phyloP scores from a whole-genome alignment of 2,113 vertebrate species.

The Camelus dromedarius region DNA sequence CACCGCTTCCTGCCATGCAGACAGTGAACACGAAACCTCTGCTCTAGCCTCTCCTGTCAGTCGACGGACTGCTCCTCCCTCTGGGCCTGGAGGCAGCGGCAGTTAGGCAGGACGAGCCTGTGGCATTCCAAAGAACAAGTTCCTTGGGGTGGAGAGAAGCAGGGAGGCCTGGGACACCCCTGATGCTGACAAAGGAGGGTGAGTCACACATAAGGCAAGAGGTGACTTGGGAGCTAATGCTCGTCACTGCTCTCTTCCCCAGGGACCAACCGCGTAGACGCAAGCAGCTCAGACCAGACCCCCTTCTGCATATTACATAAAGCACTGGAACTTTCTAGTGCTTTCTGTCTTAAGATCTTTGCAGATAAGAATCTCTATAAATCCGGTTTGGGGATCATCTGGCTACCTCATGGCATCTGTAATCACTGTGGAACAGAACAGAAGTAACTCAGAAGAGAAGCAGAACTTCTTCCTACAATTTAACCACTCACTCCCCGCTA shows the following conservation, averaged over 20 bases:
- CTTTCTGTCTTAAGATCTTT: neutral
- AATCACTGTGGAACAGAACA: neutral
- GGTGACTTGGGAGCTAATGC: neutral
- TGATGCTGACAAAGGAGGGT: neutral
- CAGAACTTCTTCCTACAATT: neutral
- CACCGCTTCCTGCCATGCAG: neutral
- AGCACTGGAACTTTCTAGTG: neutral
- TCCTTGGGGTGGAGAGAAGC: neutral
- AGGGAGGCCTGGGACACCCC: neutral
- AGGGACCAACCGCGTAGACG: neutral
- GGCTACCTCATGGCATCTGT: constrained; percentile 54
- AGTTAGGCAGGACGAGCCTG: neutral
- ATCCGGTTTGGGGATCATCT: neutral
- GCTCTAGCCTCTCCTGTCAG: neutral
- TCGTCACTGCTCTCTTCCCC: neutral
- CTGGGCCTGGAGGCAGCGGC: neutral
- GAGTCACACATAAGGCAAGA: neutral
- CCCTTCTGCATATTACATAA: neutral
- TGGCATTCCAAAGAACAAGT: neutral
- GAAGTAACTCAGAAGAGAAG: neutral
- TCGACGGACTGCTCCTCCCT: neutral
- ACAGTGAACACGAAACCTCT: neutral
- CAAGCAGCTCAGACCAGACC: neutral
- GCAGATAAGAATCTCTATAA: constrained; percentile 49
- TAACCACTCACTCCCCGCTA: neutral